Evolutionary conservation across 2,888 invertebrate genomes (phyloP), one percentile per base, ranked within the genome.

Genomic region (Melinaea menophilus): DNA sequence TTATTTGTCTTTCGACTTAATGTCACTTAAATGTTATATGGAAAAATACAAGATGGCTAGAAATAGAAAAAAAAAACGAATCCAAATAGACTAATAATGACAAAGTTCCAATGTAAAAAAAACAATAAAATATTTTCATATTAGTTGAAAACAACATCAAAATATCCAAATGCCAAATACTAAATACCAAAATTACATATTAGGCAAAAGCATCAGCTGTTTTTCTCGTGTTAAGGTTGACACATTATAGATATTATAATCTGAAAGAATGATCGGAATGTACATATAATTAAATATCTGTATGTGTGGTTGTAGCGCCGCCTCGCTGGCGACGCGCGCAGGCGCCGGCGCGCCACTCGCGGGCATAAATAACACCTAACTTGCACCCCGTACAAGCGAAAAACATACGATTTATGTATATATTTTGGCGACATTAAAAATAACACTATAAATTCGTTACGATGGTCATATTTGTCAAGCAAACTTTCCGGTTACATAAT

Each of bases 271-370:
- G 81, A 71, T 71, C 62, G 84, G 86, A 83, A 86, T 88, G 82
- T 79, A 73, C 79, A 73, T 73, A 82, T 81, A 79, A 86, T 88
- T 83, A 76, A 86, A 85, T 84, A 83, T 79, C 75, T 77, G 78
- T 76, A 78, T 69, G 69, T 80, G 78, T 79, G 79, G 78, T 79
- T 73, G 75, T 71, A 72, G 69, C 69, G 77, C 75, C 72, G 73
- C 69, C 73, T 73, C 69, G 71, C 68, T 73, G 80, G 80, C 81
- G 80, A 74, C 79, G 73, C 66, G 72, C 77, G 77, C 77, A 79
- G 81, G 81, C 84, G 86, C 85, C 85, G 77, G 73, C 74, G 76
- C 72, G 66, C 73, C 73, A 63, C 71, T 57, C 72, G 71, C 71
- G 62, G 61, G 70, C 71, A 71, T 73, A 74, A 75, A 74, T 71